Evolutionary conservation across 2,888 invertebrate genomes (phyloP).

Genomic region (Drosophila pseudotalamancana): DNA sequence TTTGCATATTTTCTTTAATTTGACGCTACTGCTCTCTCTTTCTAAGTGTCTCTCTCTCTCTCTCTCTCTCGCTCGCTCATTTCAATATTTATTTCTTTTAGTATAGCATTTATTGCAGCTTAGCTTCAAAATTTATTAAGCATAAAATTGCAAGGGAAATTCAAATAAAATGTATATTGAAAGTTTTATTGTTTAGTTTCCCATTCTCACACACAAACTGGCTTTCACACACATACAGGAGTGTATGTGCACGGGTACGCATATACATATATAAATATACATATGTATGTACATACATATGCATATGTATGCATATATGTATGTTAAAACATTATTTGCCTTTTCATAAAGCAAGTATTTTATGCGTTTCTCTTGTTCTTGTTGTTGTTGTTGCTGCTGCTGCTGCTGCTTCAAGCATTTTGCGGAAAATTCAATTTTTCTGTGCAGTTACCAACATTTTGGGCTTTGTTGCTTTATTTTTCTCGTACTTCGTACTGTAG

Average conservation of each 20-base stretch:
- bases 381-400: neutral
- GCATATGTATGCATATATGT: neutral
- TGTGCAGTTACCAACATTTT: constrained; percentile 66
- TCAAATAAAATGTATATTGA: constrained; percentile 77
- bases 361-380: constrained; percentile 26
- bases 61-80: neutral
- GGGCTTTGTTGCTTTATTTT: constrained; percentile 36
- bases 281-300: neutral
- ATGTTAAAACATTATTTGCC: constrained; percentile 50
- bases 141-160: constrained; percentile 63
- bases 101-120: constrained; percentile 39
- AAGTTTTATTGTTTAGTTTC: constrained; percentile 68
- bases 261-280: constrained; percentile 2
- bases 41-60: neutral
- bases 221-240: neutral
- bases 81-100: neutral
- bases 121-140: constrained; percentile 66
- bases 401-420: constrained; percentile 49
- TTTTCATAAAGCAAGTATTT: constrained; percentile 56
- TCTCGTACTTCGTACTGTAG: constrained; percentile 6
- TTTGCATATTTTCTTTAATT: neutral
- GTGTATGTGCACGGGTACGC: too few species aligned
- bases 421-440: constrained; percentile 69
- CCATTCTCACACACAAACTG: neutral
- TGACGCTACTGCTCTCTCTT: too few species aligned